Percentiles rank a stretch among this genome's conserved stretches.
phyloP scores from a whole-genome alignment of 2,113 vertebrate genomes.

The Pipa parva region DNA sequence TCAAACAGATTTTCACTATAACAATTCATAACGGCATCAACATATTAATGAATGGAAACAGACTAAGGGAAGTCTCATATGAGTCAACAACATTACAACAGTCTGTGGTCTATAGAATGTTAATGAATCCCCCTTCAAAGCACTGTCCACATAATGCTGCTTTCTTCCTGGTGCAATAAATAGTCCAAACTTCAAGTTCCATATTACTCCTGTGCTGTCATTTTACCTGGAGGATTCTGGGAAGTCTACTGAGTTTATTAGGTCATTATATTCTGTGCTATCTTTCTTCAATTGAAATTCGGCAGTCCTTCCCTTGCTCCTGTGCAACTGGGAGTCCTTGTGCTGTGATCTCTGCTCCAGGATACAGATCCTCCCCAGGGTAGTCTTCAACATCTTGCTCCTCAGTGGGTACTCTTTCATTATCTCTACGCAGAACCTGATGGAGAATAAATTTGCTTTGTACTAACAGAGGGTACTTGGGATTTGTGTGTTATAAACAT shows the following conservation, averaged over 20 bases:
- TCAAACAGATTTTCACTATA: too few relatives aligned
- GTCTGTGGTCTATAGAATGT: too few relatives aligned
- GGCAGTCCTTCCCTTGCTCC: conserved; percentile 33
- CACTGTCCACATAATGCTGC: too few relatives aligned
- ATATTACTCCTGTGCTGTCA: too few relatives aligned
- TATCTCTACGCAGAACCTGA: background rate
- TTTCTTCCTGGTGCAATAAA: too few relatives aligned
- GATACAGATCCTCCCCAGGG: conserved; percentile 12
- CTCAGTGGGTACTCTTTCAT: background rate
- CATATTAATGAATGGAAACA: too few relatives aligned
- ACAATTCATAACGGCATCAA: too few relatives aligned
- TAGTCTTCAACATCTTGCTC: conserved; percentile 2
- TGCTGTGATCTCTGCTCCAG: background rate
- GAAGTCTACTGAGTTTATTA: too few relatives aligned
- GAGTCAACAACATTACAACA: background rate
- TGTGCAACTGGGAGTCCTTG: conserved; percentile 28
- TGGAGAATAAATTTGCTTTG: background rate
- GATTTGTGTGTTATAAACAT: too few relatives aligned
- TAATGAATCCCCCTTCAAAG: too few relatives aligned
- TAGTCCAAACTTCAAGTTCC: too few relatives aligned
- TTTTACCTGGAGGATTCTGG: too few relatives aligned
- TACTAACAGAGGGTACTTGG: background rate
- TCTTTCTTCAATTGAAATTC: conserved; percentile 20
- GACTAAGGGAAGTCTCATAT: background rate
- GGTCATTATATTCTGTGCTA: background rate